Percentiles rank a stretch among this genome's conserved stretches.
Conservation (phyloP, 2,797 vertebrate genomes). For the Parotocinclus haroldoi region DNA sequence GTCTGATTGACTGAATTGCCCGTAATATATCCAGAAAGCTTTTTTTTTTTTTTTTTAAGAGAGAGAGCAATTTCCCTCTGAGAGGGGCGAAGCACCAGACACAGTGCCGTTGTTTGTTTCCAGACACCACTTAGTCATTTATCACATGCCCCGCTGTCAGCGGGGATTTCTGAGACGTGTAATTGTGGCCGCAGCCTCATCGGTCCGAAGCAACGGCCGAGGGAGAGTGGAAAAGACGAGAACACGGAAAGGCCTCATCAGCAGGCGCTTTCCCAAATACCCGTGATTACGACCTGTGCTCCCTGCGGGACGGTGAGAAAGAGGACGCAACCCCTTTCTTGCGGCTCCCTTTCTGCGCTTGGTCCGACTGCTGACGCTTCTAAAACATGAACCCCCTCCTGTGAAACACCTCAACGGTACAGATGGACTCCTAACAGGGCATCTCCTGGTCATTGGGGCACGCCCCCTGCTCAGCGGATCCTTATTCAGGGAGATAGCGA, state of each 20-base stretch:
- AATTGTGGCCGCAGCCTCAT: conserved; percentile 41
- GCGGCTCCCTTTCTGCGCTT: conserved; percentile 2
- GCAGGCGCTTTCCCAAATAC: conserved; percentile 60
- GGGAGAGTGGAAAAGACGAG: no score
- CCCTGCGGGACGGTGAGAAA: conserved; percentile 2
- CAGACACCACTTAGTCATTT: conserved; percentile 33
- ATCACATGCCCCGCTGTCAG: conserved; percentile 23
- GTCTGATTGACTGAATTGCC: no score
- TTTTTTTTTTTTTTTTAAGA: no score
- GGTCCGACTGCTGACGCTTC: conserved; percentile 7
- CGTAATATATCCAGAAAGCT: no score
- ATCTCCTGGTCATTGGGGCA: no score
- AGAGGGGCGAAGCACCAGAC: neutral
- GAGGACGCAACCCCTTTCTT: conserved; percentile 11
- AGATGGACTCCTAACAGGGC: no score
- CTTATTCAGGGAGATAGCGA: no score
- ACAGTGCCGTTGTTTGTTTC: conserved; percentile 18
- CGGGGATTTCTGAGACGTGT: conserved; percentile 39
- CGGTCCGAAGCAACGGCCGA: conserved; percentile 1
- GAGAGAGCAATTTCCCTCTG: no score
- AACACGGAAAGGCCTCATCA: no score
- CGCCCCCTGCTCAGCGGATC: no score
- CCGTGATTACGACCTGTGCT: conserved; percentile 32
- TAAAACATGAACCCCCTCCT: no score
- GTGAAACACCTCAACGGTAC: no score